Percentiles rank a stretch among this genome's conserved stretches.
Conservation (phyloP, 2,797 vertebrate genomes). For the Pseudochaenichthys georgianus region DNA sequence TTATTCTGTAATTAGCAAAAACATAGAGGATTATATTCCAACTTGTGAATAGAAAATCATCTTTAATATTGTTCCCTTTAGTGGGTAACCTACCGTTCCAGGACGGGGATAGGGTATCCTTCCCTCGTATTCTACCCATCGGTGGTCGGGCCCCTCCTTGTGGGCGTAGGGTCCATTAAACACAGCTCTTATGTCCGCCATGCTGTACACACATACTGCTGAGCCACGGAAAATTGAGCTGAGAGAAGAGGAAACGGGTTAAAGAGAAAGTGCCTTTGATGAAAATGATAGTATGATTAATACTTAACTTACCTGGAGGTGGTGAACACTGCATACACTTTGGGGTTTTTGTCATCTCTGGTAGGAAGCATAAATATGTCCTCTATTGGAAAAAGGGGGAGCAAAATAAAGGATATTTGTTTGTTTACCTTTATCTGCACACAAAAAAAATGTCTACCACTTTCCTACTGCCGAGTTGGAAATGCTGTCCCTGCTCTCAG, state of each 20-base stretch:
- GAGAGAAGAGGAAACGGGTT: conserved; percentile 23
- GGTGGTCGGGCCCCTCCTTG: conserved; percentile 95
- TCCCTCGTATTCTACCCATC: conserved; percentile 97
- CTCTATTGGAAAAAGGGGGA: conserved; percentile 81
- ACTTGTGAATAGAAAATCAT: conserved; percentile 32
- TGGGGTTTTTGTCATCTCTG: conserved; percentile 93
- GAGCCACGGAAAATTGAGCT: conserved; percentile 98
- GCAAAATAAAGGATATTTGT: neutral
- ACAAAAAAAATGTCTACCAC: neutral
- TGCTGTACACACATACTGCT: conserved; percentile 96
- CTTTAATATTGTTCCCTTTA: neutral
- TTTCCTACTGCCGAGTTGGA: neutral
- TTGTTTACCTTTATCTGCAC: conserved; percentile 6
- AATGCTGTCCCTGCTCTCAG: neutral
- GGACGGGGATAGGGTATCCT: conserved; percentile 96
- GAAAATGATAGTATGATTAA: neutral
- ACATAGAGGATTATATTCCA: neutral
- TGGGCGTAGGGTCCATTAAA: conserved; percentile 98
- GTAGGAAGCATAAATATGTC: conserved; percentile 96
- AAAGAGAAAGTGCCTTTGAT: neutral
- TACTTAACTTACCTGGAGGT: conserved; percentile 90
- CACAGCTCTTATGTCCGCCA: conserved; percentile 94
- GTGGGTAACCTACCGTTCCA: conserved; percentile 90
- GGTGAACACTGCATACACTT: conserved; percentile 96
- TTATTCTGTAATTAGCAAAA: conserved; percentile 45